A percentile compares a stretch with the other conserved stretches of the same genome.
phyloP scores from a whole-genome alignment of 2,888 invertebrate species.

The Rhimphoctona megacephalus region DNA sequence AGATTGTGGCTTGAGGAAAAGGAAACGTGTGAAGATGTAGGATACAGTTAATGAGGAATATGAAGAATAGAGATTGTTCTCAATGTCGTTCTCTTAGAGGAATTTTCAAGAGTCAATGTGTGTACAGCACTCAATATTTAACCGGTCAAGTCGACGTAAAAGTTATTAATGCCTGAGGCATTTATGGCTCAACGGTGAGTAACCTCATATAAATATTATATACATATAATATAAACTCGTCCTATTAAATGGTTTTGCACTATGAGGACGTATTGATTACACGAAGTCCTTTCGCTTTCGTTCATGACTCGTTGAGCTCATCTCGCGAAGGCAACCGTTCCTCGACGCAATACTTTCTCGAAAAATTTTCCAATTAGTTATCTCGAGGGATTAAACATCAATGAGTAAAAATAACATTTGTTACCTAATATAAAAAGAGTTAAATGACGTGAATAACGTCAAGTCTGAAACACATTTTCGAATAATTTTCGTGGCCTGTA shows the following conservation, averaged over 20 bases:
- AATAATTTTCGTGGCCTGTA: background rate
- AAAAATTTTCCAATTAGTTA: constrained; percentile 34
- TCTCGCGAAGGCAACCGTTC: constrained; percentile 26
- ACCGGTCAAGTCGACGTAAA: constrained; percentile 14
- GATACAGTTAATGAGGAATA: background rate
- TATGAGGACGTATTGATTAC: constrained; percentile 62
- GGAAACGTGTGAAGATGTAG: background rate
- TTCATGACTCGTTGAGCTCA: constrained; percentile 44
- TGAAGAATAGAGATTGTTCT: background rate
- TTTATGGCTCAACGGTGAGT: constrained; percentile 47
- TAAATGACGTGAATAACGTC: background rate
- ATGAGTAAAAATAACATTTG: background rate
- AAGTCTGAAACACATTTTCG: background rate
- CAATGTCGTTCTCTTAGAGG: constrained; percentile 27
- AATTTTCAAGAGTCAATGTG: constrained; percentile 46
- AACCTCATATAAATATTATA: constrained; percentile 5
- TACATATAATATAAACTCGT: constrained; percentile 25
- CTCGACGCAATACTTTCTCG: constrained; percentile 43
- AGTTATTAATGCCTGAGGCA: constrained; percentile 54
- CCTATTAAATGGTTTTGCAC: constrained; percentile 55
- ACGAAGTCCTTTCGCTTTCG: constrained; percentile 65
- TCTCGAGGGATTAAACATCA: background rate
- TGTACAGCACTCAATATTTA: constrained; percentile 39
- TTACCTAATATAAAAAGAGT: background rate
- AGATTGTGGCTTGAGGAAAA: background rate